Evolutionary conservation across 2,888 invertebrate genomes (phyloP).

Genomic region (Andrena bicolor): DNA sequence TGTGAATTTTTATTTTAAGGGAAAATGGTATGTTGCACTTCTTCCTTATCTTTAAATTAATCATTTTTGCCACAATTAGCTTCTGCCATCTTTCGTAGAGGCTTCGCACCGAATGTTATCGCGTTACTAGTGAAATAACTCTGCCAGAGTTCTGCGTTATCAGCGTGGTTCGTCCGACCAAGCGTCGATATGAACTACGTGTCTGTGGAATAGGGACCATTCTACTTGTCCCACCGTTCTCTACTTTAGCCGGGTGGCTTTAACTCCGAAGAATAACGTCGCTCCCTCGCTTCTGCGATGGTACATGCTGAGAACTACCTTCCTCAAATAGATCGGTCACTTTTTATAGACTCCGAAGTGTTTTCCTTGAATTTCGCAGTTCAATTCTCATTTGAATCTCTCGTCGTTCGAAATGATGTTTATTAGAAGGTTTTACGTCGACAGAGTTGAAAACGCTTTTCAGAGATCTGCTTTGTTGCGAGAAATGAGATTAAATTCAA

Average conservation of each 20-base stretch:
- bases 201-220: constrained; percentile 18
- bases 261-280: not conserved
- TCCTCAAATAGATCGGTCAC: constrained; percentile 19
- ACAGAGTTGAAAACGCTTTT: not conserved
- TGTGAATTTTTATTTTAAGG: not conserved
- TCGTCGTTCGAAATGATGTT: not conserved
- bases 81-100: constrained; percentile 37
- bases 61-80: not conserved
- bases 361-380: not conserved
- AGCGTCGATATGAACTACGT: constrained; percentile 42
- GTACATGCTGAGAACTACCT: not conserved
- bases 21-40: not conserved
- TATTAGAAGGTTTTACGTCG: not conserved
- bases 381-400: not conserved
- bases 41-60: not conserved
- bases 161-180: constrained; percentile 41
- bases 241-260: constrained; percentile 29
- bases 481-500: not conserved
- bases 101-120: not conserved
- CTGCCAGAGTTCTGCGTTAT: constrained; percentile 54
- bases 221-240: constrained; percentile 53
- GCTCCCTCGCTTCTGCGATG: not conserved
- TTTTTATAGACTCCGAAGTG: constrained; percentile 21
- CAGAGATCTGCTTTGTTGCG: not conserved
- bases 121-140: not conserved